phyloP scores from a whole-genome alignment of 2,888 invertebrate species.

The Apodemia duryi region DNA sequence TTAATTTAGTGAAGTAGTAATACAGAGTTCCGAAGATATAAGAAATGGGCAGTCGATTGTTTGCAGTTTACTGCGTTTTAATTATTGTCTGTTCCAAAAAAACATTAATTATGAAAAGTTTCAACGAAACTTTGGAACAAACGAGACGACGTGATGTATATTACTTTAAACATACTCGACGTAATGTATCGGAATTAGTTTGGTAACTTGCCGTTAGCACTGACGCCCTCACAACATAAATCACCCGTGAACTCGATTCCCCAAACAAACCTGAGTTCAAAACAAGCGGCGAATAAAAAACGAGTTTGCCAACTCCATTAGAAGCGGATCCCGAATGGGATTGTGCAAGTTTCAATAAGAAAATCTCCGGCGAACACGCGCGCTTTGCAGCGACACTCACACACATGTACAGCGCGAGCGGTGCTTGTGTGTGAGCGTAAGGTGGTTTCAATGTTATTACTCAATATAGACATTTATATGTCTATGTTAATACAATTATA shows the following conservation, averaged over 20 bases:
- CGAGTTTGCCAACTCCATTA: constrained; percentile 5
- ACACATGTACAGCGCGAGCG: neutral
- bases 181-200: constrained; percentile 1
- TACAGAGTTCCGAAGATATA: no score
- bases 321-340: constrained; percentile 3
- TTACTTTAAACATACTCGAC: neutral
- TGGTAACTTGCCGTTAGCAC: neutral
- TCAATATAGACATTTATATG: no score
- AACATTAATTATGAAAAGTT: neutral
- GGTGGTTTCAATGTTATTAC: no score
- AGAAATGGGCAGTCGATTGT: no score
- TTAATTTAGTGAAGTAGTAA: no score
- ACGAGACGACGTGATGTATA: neutral
- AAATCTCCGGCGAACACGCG: neutral
- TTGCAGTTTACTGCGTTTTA: no score
- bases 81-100: neutral
- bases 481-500: no score
- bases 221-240: neutral
- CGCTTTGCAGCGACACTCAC: neutral
- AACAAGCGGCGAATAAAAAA: constrained; percentile 13
- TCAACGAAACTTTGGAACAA: neutral
- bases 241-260: neutral
- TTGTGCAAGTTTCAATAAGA: constrained; percentile 4
- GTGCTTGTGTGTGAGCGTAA: neutral
- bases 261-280: constrained; percentile 1